phyloP scores from a whole-genome alignment of 2,888 invertebrate genomes.

The Lamellibrachia columna region DNA sequence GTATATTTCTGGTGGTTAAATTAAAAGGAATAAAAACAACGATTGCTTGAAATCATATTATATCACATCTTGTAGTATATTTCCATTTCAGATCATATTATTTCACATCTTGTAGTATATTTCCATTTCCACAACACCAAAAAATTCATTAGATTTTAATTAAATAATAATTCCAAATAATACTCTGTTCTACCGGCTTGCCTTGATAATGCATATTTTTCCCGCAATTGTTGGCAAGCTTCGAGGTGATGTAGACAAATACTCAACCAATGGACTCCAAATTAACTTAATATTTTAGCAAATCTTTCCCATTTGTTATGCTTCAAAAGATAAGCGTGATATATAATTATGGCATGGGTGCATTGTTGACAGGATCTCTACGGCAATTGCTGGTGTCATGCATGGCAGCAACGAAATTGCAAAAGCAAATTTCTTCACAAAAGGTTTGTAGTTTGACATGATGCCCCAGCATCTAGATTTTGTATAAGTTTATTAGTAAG shows the following conservation, averaged over 20 bases:
- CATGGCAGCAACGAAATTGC: slow-evolving; percentile 18
- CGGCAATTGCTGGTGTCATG: slow-evolving; percentile 13
- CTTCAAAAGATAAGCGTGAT: background rate
- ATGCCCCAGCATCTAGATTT: background rate
- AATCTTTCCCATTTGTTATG: background rate
- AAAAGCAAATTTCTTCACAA: slow-evolving; percentile 25
- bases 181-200: too few relatives aligned
- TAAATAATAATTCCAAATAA: too few relatives aligned
- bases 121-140: too few relatives aligned
- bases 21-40: too few relatives aligned
- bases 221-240: too few relatives aligned
- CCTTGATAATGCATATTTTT: too few relatives aligned
- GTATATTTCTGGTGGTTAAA: too few relatives aligned
- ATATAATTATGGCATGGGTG: background rate
- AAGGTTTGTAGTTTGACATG: slow-evolving; percentile 17
- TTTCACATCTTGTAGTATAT: too few relatives aligned
- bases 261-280: background rate
- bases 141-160: too few relatives aligned
- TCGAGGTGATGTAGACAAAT: background rate
- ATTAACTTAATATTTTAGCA: background rate
- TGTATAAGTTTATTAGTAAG: background rate
- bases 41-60: too few relatives aligned
- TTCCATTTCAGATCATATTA: too few relatives aligned
- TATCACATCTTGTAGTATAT: too few relatives aligned
- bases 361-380: slow-evolving; percentile 21